Base-by-base conservation (phyloP, 92 coral and sea anemone species). In the Paragorgia papillata region DNA sequence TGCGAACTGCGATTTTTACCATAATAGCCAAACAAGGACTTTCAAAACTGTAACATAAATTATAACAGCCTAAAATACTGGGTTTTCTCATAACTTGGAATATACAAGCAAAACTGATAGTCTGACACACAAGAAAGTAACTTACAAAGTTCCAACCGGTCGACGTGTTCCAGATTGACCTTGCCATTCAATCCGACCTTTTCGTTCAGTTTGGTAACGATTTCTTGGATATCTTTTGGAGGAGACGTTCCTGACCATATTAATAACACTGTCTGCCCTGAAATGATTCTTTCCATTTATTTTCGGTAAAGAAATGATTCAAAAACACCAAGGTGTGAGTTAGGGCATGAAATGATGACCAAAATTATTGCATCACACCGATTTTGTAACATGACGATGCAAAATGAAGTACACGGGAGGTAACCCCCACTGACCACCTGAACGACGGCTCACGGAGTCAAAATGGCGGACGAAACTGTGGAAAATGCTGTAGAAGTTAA, bases 181-280 rank as follows among this genome's bases (percentile, higher is more conserved):
- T 91, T 86, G 25, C 97, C 97, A 46, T 61, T 75, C 8, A 55
- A 9, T 4, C 97, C 94, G 30, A 89, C 89, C 21, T 17, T 48
- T 28, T 83, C 73, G 34, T 80, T 86, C 39, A 88, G 71, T 20
- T 77, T 86, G 13, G 71, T 55, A n/a, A 91, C 91, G 19, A 84
- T 76, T 56, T 50, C 87, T 80, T 94, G 92, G 35, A 94, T 79
- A 57, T 88, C 82, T 51, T 88, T 74, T 20, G 97, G 89, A 17
- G 97, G 97, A 37, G 76, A 60, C 44, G 26, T 51, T 69, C 97
- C 97, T 1, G 97, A 94, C 97, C 97, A 94, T 7, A 94, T 54
- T 9, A 94, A 43, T 55, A 94, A 88, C 46, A 91, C 92, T 22
- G 34, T 29, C 27, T 91, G 74, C 3, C 91, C 88, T 46, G 77